Conservation (phyloP, 2,797 vertebrate species). For the Scomberomorus guttatus region DNA sequence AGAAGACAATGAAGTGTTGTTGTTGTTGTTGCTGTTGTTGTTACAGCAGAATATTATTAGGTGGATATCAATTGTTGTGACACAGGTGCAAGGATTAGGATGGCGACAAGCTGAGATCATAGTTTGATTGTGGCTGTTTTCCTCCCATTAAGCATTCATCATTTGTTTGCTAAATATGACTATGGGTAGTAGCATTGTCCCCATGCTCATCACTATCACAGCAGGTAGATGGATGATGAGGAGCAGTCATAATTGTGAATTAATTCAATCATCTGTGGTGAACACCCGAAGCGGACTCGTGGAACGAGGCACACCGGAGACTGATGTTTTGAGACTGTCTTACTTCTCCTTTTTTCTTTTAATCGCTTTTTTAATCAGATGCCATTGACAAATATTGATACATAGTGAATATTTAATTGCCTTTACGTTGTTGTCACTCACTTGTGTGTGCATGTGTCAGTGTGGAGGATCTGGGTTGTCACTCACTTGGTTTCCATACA, state of each 20-base stretch:
- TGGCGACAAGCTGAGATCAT: constrained; percentile 30
- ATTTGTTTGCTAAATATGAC: constrained; percentile 69
- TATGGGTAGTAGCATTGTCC: constrained; percentile 61
- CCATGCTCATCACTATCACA: constrained; percentile 77
- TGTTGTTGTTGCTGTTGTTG: not conserved
- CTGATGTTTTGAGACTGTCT: constrained; percentile 42
- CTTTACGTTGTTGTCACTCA: not conserved
- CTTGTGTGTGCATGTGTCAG: not conserved
- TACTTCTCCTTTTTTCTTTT: not conserved
- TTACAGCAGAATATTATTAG: constrained; percentile 3
- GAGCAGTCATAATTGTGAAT: constrained; percentile 77
- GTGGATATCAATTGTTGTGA: constrained; percentile 15
- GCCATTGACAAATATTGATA: not conserved
- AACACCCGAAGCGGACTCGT: constrained; percentile 60
- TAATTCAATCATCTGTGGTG: constrained; percentile 79
- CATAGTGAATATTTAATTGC: not conserved
- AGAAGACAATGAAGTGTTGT: not conserved
- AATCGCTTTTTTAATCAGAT: constrained; percentile 6
- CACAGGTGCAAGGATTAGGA: constrained; percentile 29
- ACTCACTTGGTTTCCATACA: not conserved
- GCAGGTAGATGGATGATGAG: constrained; percentile 80
- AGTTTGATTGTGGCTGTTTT: constrained; percentile 43
- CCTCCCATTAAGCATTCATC: constrained; percentile 58
- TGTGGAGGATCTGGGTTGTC: not conserved
- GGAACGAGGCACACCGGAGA: constrained; percentile 47